Evolutionary conservation across 2,888 invertebrate species (phyloP), one percentile per base, ranked within the genome.

Genomic region (Drosophila nr. medialis): DNA sequence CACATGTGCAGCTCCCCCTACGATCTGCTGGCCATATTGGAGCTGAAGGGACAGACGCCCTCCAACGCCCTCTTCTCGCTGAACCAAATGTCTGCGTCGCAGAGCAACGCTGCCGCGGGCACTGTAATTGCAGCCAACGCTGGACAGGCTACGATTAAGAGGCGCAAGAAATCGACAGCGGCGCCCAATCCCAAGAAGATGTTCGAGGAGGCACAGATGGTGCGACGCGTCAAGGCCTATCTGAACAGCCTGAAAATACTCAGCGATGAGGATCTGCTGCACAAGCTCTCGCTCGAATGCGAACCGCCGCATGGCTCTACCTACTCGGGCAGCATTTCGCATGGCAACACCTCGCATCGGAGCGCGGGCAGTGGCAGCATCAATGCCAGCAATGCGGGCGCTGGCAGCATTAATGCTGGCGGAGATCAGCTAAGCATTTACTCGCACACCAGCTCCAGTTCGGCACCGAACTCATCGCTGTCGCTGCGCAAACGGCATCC

Each of bases 171-270:
- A 92, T 96, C 98, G 0, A 95, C 97, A 36, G 96, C 98, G 34
- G 96, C 97, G 6, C 98, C 98, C 2, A 99, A 99, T 93, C 97
- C 98, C 60, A 99, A 99, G 93, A 99, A 98, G 93, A 99, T 99
- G 98, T 99, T 98, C 93, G 99, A 99, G 93, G 99, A 99, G 94
- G 98, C 99, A 36, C 98, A 99, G 94, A 99, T 99, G 99, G 98
- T 99, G 64, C 95, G 99, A 36, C 95, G 99, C 65, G 99, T 99
- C 7, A 98, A 99, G 92, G 97, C 99, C 4, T 99, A 99, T 93
- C 94, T 99, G 70, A 96, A 96, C 80, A 96, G 97, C 88, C 95
- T 99, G 94, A 96, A 97, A 86, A 92, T 93, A 34, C 97, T 97
- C 85, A 97, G 96, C 15, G 98, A 99, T 91, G 99, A 99, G 93